Percentiles rank a stretch among this genome's conserved stretches.
phyloP scores from a whole-genome alignment of 2,888 invertebrate genomes.

The Lacanobia oleracea region DNA sequence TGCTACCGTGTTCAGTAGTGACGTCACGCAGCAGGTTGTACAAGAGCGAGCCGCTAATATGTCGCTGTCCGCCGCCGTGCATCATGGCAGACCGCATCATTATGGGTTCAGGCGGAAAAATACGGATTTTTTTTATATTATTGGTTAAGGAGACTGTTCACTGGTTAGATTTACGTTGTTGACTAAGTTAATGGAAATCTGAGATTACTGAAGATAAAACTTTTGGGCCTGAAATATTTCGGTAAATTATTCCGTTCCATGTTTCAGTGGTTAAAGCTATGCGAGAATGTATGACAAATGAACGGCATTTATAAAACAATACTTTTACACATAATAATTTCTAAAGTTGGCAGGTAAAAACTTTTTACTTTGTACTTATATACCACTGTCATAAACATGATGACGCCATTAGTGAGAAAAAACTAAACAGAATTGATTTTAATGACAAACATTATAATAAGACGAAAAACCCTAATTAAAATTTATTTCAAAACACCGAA shows the following conservation, averaged over 20 bases:
- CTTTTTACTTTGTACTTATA: neutral
- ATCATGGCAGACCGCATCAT: conserved; percentile 69
- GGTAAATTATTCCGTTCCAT: neutral
- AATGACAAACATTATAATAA: conserved; percentile 11
- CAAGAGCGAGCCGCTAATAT: conserved; percentile 69
- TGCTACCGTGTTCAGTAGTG: conserved; percentile 60
- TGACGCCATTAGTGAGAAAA: neutral
- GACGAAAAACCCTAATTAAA: conserved; percentile 16
- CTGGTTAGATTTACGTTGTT: neutral
- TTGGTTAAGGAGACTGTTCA: conserved; percentile 38
- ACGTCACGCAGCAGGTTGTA: conserved; percentile 56
- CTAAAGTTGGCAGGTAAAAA: neutral
- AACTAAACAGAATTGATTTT: conserved; percentile 12
- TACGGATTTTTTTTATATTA: conserved; percentile 56
- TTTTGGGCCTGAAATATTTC: neutral
- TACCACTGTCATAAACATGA: neutral
- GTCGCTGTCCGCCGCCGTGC: conserved; percentile 72
- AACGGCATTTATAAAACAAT: too few relatives aligned
- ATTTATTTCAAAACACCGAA: conserved; percentile 22
- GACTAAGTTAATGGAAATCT: too few relatives aligned
- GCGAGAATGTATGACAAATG: neutral
- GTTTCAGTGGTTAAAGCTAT: neutral
- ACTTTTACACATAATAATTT: too few relatives aligned
- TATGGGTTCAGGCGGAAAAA: conserved; percentile 64
- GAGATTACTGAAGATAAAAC: too few relatives aligned